These are phyloP conservation scores for Stegostoma tigrinum DNA, from an alignment of 2,113 vertebrate species.

Conservation along the genomic window DNA sequence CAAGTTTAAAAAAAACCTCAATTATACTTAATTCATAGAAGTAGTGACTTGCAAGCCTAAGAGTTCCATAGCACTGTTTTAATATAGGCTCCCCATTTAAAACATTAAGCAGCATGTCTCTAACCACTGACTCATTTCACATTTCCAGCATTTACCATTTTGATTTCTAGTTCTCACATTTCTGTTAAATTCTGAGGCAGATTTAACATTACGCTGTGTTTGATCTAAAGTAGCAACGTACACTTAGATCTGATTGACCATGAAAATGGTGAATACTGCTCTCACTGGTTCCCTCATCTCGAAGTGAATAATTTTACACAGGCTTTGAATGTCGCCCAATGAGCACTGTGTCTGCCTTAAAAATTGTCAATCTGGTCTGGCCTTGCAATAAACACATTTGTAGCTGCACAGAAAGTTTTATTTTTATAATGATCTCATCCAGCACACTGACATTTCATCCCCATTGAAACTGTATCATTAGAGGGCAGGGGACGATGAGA, in stretches of 20 bases:
- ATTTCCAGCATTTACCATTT: neutral
- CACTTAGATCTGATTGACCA: neutral
- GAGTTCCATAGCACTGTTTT: neutral
- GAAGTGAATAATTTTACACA: neutral
- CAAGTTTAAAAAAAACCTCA: neutral
- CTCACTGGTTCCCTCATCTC: neutral
- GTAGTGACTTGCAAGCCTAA: neutral
- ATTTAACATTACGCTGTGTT: neutral
- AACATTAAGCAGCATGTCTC: neutral
- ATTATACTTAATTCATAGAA: neutral
- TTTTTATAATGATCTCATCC: conserved; percentile 24
- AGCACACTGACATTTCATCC: neutral
- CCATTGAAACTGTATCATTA: neutral
- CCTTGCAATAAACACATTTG: neutral
- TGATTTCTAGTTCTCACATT: neutral
- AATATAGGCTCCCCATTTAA: neutral
- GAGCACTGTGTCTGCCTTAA: too few species aligned
- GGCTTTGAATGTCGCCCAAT: neutral
- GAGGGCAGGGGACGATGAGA: neutral
- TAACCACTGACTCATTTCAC: neutral
- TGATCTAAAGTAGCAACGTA: neutral
- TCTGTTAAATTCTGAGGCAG: neutral
- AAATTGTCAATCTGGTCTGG: neutral
- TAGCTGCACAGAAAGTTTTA: neutral
- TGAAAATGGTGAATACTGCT: neutral